Percentiles rank a stretch among this genome's conserved stretches.
Conservation (phyloP, 2,113 vertebrate species). For the Jaculus jaculus region DNA sequence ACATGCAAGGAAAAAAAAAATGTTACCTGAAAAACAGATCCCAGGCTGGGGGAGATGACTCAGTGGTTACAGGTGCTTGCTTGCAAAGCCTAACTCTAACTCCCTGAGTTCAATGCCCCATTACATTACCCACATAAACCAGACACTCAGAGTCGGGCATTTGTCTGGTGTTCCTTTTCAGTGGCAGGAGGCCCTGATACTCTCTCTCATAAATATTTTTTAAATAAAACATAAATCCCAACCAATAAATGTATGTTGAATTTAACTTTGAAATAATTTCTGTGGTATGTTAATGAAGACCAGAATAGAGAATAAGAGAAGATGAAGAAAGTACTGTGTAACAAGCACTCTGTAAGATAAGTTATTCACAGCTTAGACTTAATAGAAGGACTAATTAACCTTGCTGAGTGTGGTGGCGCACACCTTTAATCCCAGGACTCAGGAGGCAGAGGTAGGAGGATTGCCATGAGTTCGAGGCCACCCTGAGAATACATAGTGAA, state of each 20-base stretch:
- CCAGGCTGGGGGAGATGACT: background rate
- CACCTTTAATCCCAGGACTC: too few relatives aligned
- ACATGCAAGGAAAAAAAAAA: constrained; percentile 35
- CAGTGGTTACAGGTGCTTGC: too few relatives aligned
- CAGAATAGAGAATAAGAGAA: constrained; percentile 5
- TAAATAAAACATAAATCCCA: constrained; percentile 19
- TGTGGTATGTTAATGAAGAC: background rate
- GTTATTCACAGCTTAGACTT: background rate
- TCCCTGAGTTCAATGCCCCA: background rate
- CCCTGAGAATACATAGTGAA: too few relatives aligned
- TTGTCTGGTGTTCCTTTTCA: too few relatives aligned
- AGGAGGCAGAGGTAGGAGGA: too few relatives aligned
- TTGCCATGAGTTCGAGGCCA: too few relatives aligned
- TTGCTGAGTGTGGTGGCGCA: too few relatives aligned
- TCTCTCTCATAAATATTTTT: too few relatives aligned
- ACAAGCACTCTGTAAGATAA: background rate
- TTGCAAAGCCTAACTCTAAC: too few relatives aligned
- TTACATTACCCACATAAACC: too few relatives aligned
- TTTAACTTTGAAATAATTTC: constrained; percentile 35
- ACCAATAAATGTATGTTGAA: background rate
- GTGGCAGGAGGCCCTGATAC: too few relatives aligned
- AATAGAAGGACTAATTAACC: background rate
- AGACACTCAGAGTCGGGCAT: too few relatives aligned
- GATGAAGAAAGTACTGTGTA: background rate
- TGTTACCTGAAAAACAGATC: background rate